Percentiles rank a stretch among this genome's conserved stretches.
Evolutionary conservation across 2,888 invertebrate genomes (phyloP).

Genomic region (Cerceris ruficornis): DNA sequence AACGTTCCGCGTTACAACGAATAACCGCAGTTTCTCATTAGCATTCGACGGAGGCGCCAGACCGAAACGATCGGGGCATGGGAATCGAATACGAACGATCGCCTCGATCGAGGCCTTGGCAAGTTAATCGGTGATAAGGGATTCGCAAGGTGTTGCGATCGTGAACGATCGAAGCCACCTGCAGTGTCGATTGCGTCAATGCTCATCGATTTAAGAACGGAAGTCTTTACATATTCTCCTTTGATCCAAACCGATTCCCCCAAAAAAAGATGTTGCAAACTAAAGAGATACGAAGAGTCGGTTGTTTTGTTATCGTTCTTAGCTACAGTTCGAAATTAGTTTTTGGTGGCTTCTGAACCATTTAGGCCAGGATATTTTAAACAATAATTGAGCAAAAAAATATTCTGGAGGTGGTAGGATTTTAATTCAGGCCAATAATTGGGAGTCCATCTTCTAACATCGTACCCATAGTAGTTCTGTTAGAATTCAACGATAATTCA

Average conservation of each 20-base stretch:
- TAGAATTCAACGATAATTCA: too few species aligned
- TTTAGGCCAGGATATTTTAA: too few species aligned
- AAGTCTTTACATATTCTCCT: neutral
- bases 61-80: conserved; percentile 39
- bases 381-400: too few species aligned
- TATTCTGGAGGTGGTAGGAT: too few species aligned
- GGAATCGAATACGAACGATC: conserved; percentile 69
- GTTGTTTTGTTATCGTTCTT: too few species aligned
- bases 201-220: conserved; percentile 1
- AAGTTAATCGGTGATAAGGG: conserved; percentile 63
- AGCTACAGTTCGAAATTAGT: too few species aligned
- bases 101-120: conserved; percentile 62
- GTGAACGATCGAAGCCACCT: conserved; percentile 12
- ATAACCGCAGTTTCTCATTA: conserved; percentile 34
- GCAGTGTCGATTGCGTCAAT: conserved; percentile 44
- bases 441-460: too few species aligned
- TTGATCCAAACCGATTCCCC: neutral
- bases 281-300: too few species aligned
- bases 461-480: too few species aligned
- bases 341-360: too few species aligned
- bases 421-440: too few species aligned
- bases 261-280: too few species aligned
- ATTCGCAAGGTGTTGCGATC: conserved; percentile 63
- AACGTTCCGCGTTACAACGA: neutral
- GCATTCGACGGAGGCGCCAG: conserved; percentile 56